phyloP scores from a whole-genome alignment of 37 sponge, comb jelly and placozoan genomes.

The Bolinopsis microptera region DNA sequence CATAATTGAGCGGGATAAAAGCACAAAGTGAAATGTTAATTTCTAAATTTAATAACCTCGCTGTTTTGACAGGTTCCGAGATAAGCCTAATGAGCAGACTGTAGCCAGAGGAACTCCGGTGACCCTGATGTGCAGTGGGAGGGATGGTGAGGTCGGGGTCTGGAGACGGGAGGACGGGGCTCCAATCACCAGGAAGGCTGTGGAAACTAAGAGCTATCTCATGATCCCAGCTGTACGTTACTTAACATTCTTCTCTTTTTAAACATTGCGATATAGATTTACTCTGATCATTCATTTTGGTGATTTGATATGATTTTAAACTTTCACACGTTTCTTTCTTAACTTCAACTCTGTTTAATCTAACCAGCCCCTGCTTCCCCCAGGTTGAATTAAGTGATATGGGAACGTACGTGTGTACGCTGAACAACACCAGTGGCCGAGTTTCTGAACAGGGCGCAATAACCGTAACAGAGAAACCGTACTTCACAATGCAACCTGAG shows the following conservation, averaged over 20 bases:
- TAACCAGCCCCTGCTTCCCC: too few species aligned
- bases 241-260: too few species aligned
- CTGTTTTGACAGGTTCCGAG: constrained; percentile 19
- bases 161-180: constrained; percentile 33
- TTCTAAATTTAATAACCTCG: too few species aligned
- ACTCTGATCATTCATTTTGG: too few species aligned
- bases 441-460: background rate
- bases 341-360: too few species aligned
- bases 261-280: too few species aligned
- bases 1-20: too few species aligned
- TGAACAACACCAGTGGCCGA: constrained; percentile 47
- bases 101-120: background rate
- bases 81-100: background rate
- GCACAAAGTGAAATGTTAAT: too few species aligned
- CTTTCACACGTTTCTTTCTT: too few species aligned
- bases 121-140: background rate
- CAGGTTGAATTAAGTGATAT: background rate
- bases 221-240: background rate
- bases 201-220: background rate
- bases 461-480: background rate
- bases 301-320: too few species aligned
- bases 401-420: background rate
- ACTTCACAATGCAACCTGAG: background rate
- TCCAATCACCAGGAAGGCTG: background rate
- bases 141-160: background rate